Percentiles rank a stretch among this genome's conserved stretches.
These are phyloP conservation scores for Neotoxoptera formosana DNA, from an alignment of 1,140 invertebrate genomes.

Conservation along the genomic window DNA sequence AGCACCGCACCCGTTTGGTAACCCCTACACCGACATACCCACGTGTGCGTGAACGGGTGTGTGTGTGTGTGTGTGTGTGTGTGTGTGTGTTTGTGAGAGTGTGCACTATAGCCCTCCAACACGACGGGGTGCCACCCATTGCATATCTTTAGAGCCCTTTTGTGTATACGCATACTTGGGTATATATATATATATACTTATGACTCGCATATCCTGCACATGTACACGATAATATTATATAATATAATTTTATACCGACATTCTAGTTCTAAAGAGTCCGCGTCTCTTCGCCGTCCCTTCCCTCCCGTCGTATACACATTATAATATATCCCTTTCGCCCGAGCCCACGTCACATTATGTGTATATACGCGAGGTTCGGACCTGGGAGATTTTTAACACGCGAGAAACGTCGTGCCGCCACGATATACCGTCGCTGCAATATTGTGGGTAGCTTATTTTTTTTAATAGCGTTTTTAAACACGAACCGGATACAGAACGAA, in stretches of 20 bases:
- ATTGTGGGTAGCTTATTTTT: not conserved
- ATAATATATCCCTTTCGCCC: not conserved
- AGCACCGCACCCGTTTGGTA: not conserved
- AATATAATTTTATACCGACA: constrained; percentile 31
- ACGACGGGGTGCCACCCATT: constrained; percentile 50
- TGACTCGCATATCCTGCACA: not conserved
- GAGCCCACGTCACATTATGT: not conserved
- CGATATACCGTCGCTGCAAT: not conserved
- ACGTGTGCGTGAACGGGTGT: not conserved
- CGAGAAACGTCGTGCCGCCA: not conserved
- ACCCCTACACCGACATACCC: constrained; percentile 17
- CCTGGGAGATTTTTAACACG: constrained; percentile 1
- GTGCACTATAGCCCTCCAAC: constrained; percentile 32
- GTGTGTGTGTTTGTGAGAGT: not conserved
- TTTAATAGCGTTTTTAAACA: constrained; percentile 23
- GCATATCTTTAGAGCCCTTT: constrained; percentile 52
- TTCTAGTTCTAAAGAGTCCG: constrained; percentile 27
- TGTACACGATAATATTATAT: not conserved
- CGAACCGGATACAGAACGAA: constrained; percentile 19
- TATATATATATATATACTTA: not conserved
- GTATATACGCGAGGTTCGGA: not conserved
- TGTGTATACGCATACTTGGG: not conserved
- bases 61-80: not conserved
- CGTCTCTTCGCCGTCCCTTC: not conserved
- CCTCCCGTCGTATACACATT: not conserved